Conservation (phyloP, 2,797 vertebrate genomes). For the Pristis pectinata region DNA sequence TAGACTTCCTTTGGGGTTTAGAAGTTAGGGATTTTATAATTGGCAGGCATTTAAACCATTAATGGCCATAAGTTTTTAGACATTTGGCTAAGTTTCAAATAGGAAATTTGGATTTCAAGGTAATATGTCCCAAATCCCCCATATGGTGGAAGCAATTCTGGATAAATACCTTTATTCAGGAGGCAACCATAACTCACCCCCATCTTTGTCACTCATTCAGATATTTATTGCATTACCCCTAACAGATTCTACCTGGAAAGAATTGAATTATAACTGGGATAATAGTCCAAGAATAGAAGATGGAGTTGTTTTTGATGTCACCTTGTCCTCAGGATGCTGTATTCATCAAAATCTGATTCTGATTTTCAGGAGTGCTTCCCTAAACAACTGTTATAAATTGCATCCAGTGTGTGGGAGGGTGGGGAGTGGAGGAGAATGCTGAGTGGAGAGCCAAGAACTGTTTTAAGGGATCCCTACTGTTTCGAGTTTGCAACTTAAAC, state of each 20-base stretch:
- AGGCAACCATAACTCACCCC: conserved; percentile 31
- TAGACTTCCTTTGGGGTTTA: neutral
- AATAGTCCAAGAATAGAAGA: neutral
- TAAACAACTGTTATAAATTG: neutral
- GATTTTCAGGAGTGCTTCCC: neutral
- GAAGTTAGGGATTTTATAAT: conserved; percentile 25
- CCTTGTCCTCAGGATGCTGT: neutral
- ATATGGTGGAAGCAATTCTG: conserved; percentile 13
- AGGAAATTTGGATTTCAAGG: conserved; percentile 26
- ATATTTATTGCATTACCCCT: conserved; percentile 19
- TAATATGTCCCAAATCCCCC: conserved; percentile 30
- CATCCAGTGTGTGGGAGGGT: neutral
- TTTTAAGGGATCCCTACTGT: neutral
- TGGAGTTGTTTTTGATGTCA: conserved; percentile 14
- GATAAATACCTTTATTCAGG: conserved; percentile 12
- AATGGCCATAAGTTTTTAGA: conserved; percentile 1
- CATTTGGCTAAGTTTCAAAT: conserved; percentile 29
- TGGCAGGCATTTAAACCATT: conserved; percentile 24
- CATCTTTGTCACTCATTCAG: neutral
- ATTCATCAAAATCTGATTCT: neutral
- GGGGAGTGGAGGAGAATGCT: neutral
- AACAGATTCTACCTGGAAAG: neutral
- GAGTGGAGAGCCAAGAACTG: neutral
- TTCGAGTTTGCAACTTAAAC: neutral
- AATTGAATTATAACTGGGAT: neutral